Evolutionary conservation across 2,888 invertebrate species (phyloP).

Genomic region (Melipona bicolor): DNA sequence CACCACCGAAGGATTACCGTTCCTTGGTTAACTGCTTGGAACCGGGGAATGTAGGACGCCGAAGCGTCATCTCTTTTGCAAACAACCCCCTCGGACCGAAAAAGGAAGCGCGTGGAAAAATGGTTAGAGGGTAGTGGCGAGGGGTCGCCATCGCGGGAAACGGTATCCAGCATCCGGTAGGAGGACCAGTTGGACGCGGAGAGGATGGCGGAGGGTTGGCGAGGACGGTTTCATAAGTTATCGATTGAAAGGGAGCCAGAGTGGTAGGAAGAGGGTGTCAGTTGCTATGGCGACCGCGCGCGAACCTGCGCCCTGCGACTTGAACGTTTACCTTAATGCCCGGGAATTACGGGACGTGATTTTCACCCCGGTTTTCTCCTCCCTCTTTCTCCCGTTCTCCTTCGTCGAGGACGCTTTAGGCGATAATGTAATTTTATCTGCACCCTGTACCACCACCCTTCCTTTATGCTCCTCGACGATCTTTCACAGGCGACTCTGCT

Average conservation of each 20-base stretch:
- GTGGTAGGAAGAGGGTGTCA: conserved; percentile 62
- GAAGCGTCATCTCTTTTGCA: neutral
- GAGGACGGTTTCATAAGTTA: conserved; percentile 83
- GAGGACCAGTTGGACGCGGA: conserved; percentile 16
- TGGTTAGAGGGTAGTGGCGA: conserved; percentile 10
- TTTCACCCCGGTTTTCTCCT: conserved; percentile 71
- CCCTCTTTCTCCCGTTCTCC: conserved; percentile 45
- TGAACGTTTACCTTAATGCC: conserved; percentile 83
- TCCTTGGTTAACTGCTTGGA: too few relatives aligned
- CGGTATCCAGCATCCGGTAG: conserved; percentile 62
- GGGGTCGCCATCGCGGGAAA: conserved; percentile 68
- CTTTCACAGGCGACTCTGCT: conserved; percentile 38
- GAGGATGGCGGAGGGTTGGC: conserved; percentile 63
- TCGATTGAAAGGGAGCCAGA: conserved; percentile 79
- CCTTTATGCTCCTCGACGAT: conserved; percentile 26
- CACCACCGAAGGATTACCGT: too few relatives aligned
- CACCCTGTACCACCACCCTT: conserved; percentile 58
- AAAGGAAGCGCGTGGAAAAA: neutral
- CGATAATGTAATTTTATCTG: conserved; percentile 83
- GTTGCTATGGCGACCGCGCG: conserved; percentile 77
- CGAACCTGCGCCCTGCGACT: conserved; percentile 78
- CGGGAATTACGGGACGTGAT: conserved; percentile 84
- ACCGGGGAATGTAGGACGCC: too few relatives aligned
- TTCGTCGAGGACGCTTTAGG: conserved; percentile 79
- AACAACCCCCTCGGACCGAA: neutral